phyloP scores from a whole-genome alignment of 2,888 invertebrate species.

The Bugulina stolonifera region DNA sequence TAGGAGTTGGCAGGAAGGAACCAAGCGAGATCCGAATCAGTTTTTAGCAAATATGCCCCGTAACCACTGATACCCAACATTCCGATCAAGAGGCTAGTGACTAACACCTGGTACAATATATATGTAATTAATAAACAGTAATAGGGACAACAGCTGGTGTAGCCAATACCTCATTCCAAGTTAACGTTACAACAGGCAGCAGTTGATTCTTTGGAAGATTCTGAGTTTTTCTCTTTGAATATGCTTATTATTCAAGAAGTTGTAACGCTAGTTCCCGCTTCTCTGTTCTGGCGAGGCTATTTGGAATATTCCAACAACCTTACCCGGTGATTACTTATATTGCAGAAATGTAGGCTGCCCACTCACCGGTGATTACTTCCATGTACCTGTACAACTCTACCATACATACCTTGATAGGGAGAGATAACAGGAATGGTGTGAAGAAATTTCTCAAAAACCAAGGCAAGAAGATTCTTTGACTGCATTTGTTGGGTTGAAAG shows the following conservation, averaged over 20 bases:
- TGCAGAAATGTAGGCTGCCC: too few relatives aligned
- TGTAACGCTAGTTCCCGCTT: too few relatives aligned
- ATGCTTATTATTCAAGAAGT: too few relatives aligned
- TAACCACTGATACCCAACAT: conserved; percentile 62
- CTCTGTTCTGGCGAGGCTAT: too few relatives aligned
- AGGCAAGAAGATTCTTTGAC: conserved; percentile 60
- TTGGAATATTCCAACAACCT: too few relatives aligned
- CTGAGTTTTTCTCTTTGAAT: too few relatives aligned
- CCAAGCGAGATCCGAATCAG: conserved; percentile 74
- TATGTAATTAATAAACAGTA: neutral
- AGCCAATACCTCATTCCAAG: neutral
- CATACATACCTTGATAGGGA: conserved; percentile 61
- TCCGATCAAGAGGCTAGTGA: neutral
- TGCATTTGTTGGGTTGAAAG: conserved; percentile 57
- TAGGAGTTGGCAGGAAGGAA: conserved; percentile 69
- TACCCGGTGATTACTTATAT: too few relatives aligned
- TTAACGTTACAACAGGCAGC: too few relatives aligned
- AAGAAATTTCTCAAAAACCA: conserved; percentile 61
- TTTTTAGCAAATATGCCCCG: conserved; percentile 63
- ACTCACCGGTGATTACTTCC: too few relatives aligned
- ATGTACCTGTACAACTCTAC: too few relatives aligned
- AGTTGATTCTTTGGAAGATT: too few relatives aligned
- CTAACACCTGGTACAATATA: neutral
- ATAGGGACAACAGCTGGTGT: neutral
- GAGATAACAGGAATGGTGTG: conserved; percentile 63